phyloP scores from a whole-genome alignment of 1,140 invertebrate genomes.

The Pachypsylla venusta region DNA sequence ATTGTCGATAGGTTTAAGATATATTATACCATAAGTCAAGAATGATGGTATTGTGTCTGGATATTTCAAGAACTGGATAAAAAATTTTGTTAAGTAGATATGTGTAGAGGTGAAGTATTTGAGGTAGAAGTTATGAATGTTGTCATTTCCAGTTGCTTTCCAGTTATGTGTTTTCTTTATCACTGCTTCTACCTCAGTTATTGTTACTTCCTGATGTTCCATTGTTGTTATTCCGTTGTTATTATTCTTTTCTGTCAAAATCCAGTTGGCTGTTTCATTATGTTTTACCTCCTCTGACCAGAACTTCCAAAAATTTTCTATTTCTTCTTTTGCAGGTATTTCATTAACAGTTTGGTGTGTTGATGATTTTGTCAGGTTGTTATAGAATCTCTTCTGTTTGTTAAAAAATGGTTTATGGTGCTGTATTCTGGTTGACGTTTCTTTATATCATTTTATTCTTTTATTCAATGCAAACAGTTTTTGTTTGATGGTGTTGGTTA shows the following conservation, averaged over 20 bases:
- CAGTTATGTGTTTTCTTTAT: constrained; percentile 12
- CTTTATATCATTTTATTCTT: neutral
- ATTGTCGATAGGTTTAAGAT: neutral
- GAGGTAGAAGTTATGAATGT: constrained; percentile 5
- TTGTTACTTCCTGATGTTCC: neutral
- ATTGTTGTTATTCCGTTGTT: no score
- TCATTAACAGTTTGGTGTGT: neutral
- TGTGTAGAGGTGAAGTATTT: constrained; percentile 4
- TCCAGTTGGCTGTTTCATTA: constrained; percentile 2
- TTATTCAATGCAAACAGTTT: neutral
- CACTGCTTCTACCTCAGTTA: neutral
- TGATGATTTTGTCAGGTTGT: neutral
- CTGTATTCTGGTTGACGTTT: neutral
- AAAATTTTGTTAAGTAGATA: neutral
- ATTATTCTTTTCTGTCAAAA: neutral
- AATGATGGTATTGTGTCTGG: neutral
- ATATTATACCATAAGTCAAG: neutral
- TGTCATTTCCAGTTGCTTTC: constrained; percentile 8
- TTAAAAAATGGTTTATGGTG: neutral
- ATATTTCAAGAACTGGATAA: neutral
- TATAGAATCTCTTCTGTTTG: neutral
- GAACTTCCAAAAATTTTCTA: neutral
- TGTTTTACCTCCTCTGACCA: neutral
- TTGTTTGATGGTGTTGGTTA: constrained; percentile 5
- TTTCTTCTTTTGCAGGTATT: neutral